Percentiles rank a stretch among this genome's conserved stretches.
These are phyloP conservation scores for Laticauda laticaudata DNA, from an alignment of 2,113 vertebrate genomes.

Conservation along the genomic window DNA sequence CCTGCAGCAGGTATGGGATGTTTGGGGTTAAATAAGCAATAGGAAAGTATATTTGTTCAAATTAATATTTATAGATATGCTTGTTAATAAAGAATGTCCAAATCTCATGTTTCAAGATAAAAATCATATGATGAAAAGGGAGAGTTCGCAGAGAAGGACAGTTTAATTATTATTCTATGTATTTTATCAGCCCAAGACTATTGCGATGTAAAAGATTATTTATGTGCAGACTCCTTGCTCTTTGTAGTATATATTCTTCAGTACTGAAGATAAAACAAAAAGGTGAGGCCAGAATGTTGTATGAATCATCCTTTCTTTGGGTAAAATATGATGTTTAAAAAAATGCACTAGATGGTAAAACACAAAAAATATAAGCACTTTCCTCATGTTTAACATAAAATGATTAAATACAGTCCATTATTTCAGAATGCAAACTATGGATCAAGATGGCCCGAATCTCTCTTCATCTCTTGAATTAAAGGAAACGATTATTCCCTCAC, in stretches of 20 bases:
- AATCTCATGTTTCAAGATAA: background rate
- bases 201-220: background rate
- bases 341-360: background rate
- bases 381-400: background rate
- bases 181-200: background rate
- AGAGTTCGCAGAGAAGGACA: background rate
- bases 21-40: background rate
- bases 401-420: background rate
- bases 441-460: background rate
- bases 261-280: background rate
- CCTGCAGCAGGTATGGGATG: constrained; percentile 36
- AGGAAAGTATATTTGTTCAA: background rate
- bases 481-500: background rate
- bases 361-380: background rate
- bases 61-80: constrained; percentile 25
- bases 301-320: background rate
- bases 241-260: background rate
- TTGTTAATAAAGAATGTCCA: background rate
- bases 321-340: background rate
- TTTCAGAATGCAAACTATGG: background rate
- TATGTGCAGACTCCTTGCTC: background rate
- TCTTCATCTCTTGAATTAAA: background rate
- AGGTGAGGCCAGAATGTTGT: background rate
- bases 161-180: background rate
- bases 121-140: background rate